phyloP scores from a whole-genome alignment of 2,113 vertebrate genomes.

The Rhea pennata region DNA sequence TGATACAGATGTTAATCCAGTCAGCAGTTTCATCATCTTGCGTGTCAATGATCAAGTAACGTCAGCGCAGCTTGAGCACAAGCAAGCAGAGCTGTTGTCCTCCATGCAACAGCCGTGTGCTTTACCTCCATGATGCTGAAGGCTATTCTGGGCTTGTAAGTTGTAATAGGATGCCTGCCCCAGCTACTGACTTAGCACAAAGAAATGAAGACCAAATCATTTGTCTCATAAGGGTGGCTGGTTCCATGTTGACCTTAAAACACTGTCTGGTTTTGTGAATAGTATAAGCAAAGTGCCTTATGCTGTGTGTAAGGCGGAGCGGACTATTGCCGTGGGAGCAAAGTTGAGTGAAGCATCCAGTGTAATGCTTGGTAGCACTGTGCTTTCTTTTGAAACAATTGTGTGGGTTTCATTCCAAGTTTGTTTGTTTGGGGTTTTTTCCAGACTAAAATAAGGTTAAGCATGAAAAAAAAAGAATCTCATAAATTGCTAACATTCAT shows the following conservation, averaged over 20 bases:
- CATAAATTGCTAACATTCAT: background rate
- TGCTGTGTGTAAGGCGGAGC: too few relatives aligned
- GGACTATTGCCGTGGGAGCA: background rate
- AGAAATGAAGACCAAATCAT: background rate
- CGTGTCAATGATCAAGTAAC: background rate
- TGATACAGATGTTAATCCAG: background rate
- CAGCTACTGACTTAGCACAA: accelerated
- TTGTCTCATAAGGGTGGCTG: background rate
- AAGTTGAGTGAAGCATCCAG: background rate
- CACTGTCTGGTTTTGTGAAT: background rate
- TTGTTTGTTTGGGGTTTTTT: background rate
- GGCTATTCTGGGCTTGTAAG: too few relatives aligned
- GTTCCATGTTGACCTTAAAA: background rate
- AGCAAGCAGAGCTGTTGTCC: background rate
- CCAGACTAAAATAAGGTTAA: background rate
- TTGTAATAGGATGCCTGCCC: accelerated
- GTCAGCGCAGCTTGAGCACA: background rate
- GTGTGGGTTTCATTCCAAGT: background rate
- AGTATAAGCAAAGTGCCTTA: background rate
- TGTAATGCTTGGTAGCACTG: background rate
- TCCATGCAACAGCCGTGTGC: accelerated
- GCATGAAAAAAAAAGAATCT: background rate
- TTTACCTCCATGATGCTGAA: too few relatives aligned
- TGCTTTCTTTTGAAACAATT: background rate
- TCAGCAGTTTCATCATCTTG: background rate